Conservation (phyloP, 1,140 invertebrate genomes). For the Heliconius congener region DNA sequence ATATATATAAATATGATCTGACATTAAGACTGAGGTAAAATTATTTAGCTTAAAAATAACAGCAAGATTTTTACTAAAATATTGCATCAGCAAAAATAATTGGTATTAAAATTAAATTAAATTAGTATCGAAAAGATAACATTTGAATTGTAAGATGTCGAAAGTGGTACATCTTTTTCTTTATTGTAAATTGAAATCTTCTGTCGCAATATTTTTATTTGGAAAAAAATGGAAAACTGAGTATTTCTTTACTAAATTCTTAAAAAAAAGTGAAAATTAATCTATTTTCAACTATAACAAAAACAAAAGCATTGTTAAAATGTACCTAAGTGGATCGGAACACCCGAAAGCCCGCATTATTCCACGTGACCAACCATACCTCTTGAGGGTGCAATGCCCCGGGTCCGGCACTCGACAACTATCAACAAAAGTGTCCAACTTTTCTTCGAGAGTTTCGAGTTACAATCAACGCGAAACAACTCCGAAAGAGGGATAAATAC, state of each 20-base stretch:
- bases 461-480: constrained; percentile 36
- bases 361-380: constrained; percentile 15
- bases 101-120: no score
- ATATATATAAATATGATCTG: no score
- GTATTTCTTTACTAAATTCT: neutral
- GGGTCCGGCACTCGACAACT: constrained; percentile 26
- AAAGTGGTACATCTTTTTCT: no score
- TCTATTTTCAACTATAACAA: neutral
- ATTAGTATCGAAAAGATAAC: no score
- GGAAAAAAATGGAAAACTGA: neutral
- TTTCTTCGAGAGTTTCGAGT: constrained; percentile 27
- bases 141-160: no score
- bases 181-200: no score
- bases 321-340: constrained; percentile 4
- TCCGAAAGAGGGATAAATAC: constrained; percentile 33
- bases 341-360: constrained; percentile 14
- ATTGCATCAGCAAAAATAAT: no score
- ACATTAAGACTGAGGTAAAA: no score
- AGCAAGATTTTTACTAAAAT: no score
- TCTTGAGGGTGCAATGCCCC: constrained; percentile 13
- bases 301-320: neutral
- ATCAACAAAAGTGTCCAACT: constrained; percentile 29
- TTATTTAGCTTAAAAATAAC: no score
- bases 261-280: neutral
- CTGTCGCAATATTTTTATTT: no score